A percentile compares a stretch with the other conserved stretches of the same genome.
Conservation (phyloP, 2,113 vertebrate species). For the Okapia johnstoni region DNA sequence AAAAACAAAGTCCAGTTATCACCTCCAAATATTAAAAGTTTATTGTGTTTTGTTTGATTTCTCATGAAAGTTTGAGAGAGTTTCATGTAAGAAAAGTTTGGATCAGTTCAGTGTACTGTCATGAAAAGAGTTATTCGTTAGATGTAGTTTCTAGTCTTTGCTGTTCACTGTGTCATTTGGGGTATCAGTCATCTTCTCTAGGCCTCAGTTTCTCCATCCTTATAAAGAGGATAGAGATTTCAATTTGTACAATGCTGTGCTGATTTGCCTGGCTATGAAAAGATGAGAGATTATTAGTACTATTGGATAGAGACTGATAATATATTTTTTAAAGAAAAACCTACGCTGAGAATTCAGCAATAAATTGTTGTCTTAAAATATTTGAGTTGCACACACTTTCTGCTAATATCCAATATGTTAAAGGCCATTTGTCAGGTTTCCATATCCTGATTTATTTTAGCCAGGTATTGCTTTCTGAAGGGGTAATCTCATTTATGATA, state of each 20-base stretch:
- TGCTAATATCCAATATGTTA: constrained; percentile 46
- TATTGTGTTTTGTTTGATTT: not conserved
- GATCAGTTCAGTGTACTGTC: not conserved
- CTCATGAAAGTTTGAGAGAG: not conserved
- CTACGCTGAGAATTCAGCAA: constrained; percentile 39
- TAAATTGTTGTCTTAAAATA: constrained; percentile 48
- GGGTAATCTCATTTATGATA: constrained; percentile 51
- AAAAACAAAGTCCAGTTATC: not conserved
- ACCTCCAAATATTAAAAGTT: not conserved
- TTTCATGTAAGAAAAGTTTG: not conserved
- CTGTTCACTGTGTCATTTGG: not conserved
- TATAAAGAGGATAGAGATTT: not conserved
- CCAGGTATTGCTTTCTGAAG: constrained; percentile 30
- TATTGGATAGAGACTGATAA: not conserved
- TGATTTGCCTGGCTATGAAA: not conserved
- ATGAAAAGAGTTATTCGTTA: not conserved
- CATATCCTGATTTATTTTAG: constrained; percentile 59
- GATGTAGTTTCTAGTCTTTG: not conserved
- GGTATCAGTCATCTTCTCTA: not conserved
- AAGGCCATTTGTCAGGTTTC: constrained; percentile 31
- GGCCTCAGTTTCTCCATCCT: not conserved
- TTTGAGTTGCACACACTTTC: constrained; percentile 28
- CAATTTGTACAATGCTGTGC: not conserved
- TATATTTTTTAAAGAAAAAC: constrained; percentile 41
- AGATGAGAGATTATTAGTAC: constrained; percentile 12